Evolutionary conservation across 2,888 invertebrate genomes (phyloP), one percentile per base, ranked within the genome.

Genomic region (Heterodera filipjevi): DNA sequence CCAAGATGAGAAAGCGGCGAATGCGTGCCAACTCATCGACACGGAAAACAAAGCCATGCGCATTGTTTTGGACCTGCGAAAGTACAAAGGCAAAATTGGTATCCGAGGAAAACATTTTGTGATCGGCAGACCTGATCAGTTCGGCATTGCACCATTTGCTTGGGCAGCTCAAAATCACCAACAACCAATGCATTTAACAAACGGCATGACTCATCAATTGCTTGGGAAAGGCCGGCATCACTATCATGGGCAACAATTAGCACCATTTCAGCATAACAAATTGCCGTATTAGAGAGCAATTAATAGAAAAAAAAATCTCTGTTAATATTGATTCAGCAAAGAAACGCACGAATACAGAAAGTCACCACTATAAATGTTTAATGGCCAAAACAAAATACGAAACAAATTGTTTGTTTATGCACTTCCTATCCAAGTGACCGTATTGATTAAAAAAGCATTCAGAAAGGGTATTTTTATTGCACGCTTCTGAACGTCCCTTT

Each of bases 1-100:
- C 90, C n/a, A 90, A 84, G 78, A 89, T 89, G 59, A 90, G 84
- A 81, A 90, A 90, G 30, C 90, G 86, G 46, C 88, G 85, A n/a
- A 90, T 81, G 12, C 87, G 86, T 32, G 84, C 87, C 80, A 87
- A 82, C 73, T 90, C 89, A 75, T 86, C 84, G 6, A 90, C 88
- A 44, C 82, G 76, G 83, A 88, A 90, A 5, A 87, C 88, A 80
- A 80, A 90, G 12, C 90, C 90, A 10, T 88, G 89, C 19, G 87
- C 87, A 68, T 81, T 83, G 80, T 89, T 89, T 66, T 72, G 16
- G 10, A 89, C 85, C 87, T 87, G 66, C 16, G 6, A 19, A 5
- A 22, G 53, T 5, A 16, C 19, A 53, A 5, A 22, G 19, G 66
- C 46, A 79, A 78, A 39, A 66, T 76, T 66, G 75, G 77, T 33